A percentile compares a stretch with the other conserved stretches of the same genome.
Conservation (phyloP, 2,888 invertebrate species). For the Leptogaster cylindrica region DNA sequence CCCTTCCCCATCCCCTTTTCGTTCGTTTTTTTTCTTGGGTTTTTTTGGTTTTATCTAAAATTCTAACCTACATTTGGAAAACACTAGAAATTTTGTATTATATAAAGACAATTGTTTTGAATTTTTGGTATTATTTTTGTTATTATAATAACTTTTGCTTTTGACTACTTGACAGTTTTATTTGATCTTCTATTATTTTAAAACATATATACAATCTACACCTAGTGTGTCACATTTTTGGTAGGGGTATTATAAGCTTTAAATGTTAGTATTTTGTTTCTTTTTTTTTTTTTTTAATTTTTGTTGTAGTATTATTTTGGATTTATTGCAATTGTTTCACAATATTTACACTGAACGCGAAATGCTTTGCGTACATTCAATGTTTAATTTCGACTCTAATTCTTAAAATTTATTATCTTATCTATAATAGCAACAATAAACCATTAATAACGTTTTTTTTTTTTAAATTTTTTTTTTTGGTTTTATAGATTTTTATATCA, state of each 20-base stretch:
- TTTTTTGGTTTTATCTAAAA: too few species aligned
- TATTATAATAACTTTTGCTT: too few species aligned
- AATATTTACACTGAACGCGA: neutral
- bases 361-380: neutral
- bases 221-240: neutral
- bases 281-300: neutral
- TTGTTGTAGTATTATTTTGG: neutral
- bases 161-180: too few species aligned
- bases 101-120: too few species aligned
- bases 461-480: neutral
- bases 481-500: too few species aligned
- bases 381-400: neutral
- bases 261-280: neutral
- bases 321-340: neutral
- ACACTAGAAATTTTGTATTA: too few species aligned
- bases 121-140: too few species aligned
- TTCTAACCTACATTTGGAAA: too few species aligned
- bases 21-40: too few species aligned
- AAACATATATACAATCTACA: neutral
- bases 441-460: neutral
- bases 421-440: constrained; percentile 17
- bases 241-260: neutral
- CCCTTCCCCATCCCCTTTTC: too few species aligned
- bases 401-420: neutral
- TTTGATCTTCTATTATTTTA: too few species aligned